Percentiles rank a stretch among this genome's conserved stretches.
phyloP scores from a whole-genome alignment of 2,113 vertebrate species.

The Steatornis caripensis region DNA sequence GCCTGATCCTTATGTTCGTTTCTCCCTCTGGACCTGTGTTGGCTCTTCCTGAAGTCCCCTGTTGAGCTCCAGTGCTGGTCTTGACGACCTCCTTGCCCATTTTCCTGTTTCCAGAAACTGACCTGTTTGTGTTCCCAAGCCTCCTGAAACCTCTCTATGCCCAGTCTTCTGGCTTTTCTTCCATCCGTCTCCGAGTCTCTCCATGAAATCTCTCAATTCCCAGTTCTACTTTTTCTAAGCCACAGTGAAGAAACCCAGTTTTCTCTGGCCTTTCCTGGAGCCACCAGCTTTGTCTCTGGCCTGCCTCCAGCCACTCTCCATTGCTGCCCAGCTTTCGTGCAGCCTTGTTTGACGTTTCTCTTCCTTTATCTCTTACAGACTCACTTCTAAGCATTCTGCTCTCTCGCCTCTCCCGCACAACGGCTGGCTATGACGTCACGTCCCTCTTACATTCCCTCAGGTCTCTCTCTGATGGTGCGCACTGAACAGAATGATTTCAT shows the following conservation, averaged over 20 bases:
- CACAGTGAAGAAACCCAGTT: background rate
- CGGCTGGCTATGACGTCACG: background rate
- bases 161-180: background rate
- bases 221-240: background rate
- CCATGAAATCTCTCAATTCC: background rate
- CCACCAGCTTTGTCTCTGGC: background rate
- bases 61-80: background rate
- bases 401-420: accelerated
- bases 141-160: background rate
- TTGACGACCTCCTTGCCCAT: background rate
- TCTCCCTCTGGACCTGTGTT: background rate
- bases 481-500: conserved; percentile 79
- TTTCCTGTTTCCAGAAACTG: background rate
- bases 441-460: conserved; percentile 29
- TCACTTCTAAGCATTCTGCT: background rate
- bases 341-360: background rate
- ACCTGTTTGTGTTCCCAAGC: background rate
- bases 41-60: background rate
- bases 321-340: background rate
- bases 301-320: background rate
- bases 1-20: background rate
- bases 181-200: background rate
- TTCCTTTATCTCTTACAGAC: background rate
- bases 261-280: background rate
- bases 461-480: conserved; percentile 76